A percentile compares a stretch with the other conserved stretches of the same genome.
phyloP scores from a whole-genome alignment of 2,113 vertebrate genomes.

The Amblyopsis rosae region DNA sequence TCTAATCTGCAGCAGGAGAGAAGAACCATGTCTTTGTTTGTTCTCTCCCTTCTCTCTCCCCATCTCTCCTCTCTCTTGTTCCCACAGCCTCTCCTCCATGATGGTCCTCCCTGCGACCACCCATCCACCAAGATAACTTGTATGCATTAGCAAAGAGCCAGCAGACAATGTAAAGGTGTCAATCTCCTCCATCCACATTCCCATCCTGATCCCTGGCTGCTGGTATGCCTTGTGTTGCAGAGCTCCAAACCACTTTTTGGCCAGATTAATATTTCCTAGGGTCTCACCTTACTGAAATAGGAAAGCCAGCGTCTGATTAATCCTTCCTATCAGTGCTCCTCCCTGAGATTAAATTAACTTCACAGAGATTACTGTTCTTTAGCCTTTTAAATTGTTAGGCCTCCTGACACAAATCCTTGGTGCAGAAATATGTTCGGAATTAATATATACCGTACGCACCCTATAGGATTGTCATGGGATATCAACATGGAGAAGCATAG shows the following conservation, averaged over 20 bases:
- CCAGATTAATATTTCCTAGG: conserved; percentile 59
- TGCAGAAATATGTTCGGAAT: conserved; percentile 34
- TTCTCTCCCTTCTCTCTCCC: neutral
- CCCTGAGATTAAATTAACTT: conserved; percentile 62
- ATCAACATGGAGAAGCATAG: neutral
- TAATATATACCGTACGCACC: conserved; percentile 13
- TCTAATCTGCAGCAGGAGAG: no score
- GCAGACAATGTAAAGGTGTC: neutral
- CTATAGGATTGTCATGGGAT: neutral
- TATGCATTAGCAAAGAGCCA: neutral
- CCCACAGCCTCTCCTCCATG: neutral
- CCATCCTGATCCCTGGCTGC: neutral
- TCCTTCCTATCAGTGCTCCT: conserved; percentile 55
- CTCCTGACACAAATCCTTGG: conserved; percentile 65
- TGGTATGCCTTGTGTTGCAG: conserved; percentile 31
- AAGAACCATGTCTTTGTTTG: no score
- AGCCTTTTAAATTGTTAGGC: conserved; percentile 42
- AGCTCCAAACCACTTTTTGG: conserved; percentile 21
- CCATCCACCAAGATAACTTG: neutral
- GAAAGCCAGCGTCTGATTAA: conserved; percentile 41
- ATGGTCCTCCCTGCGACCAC: neutral
- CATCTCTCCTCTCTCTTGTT: neutral
- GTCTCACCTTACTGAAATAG: conserved; percentile 55
- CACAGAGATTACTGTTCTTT: conserved; percentile 57
- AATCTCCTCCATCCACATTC: neutral